Evolutionary conservation across 1,140 invertebrate species (phyloP).

Genomic region (Procambarus virginalis): DNA sequence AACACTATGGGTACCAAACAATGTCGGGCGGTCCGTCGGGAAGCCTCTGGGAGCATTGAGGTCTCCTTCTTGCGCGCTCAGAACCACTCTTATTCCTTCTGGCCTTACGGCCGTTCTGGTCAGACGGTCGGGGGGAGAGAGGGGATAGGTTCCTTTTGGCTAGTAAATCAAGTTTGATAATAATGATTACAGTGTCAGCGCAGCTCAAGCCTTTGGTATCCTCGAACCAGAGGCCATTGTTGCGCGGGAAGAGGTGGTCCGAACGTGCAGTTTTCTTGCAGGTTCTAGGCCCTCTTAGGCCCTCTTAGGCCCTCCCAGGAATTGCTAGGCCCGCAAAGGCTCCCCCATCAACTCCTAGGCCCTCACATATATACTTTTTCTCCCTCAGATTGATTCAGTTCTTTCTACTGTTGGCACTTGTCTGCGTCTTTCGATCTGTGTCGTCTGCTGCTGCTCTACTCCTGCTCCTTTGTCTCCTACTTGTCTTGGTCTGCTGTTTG

Average conservation of each 20-base stretch:
- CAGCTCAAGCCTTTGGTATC: constrained; percentile 51
- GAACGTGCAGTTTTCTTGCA: background rate
- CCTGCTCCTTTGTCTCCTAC: too few species aligned
- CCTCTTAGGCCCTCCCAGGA: background rate
- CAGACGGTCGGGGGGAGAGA: too few species aligned
- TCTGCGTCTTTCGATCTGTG: too few species aligned
- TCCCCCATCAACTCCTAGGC: too few species aligned
- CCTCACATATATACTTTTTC: too few species aligned
- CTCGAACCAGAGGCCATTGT: constrained; percentile 38
- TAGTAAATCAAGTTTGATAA: constrained; percentile 64
- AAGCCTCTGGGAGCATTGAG: constrained; percentile 10
- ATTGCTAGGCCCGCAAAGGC: background rate
- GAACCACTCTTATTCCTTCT: constrained; percentile 8
- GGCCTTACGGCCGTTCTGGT: background rate
- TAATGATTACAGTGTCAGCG: constrained; percentile 61
- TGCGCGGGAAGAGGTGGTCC: background rate
- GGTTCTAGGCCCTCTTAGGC: background rate
- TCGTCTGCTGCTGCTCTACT: too few species aligned
- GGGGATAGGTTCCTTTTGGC: constrained; percentile 42
- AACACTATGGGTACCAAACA: constrained; percentile 56
- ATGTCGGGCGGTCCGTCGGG: constrained; percentile 43
- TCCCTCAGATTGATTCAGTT: too few species aligned
- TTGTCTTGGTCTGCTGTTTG: background rate
- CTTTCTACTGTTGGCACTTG: too few species aligned
- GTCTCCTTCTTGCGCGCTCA: background rate